Evolutionary conservation across 2,797 vertebrate genomes (phyloP).

Genomic region (Galago senegalensis): DNA sequence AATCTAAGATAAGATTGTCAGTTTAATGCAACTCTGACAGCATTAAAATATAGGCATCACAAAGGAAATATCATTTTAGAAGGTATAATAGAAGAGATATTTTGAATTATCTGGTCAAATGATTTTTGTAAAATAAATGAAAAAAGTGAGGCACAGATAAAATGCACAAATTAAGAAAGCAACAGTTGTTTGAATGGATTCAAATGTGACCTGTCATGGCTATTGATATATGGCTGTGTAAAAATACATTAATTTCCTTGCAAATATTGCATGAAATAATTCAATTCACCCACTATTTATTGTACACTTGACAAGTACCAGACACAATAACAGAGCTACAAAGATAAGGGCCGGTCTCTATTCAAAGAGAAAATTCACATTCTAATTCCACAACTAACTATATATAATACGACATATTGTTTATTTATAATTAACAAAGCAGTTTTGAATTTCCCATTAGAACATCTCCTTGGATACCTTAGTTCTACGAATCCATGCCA

Average conservation of each 20-base stretch:
- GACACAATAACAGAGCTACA: neutral
- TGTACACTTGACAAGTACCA: neutral
- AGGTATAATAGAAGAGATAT: neutral
- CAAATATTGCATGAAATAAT: conserved; percentile 33
- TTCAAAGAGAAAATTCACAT: conserved; percentile 40
- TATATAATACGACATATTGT: neutral
- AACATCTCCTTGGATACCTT: neutral
- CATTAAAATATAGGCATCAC: conserved; percentile 36
- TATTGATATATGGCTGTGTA: neutral
- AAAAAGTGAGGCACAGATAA: neutral
- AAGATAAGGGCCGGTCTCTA: neutral
- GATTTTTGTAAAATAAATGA: conserved; percentile 14
- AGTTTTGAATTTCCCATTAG: neutral
- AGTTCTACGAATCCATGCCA: conserved; percentile 16
- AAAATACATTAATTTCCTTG: neutral
- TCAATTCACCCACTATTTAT: neutral
- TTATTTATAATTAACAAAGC: conserved; percentile 4
- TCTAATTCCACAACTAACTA: neutral
- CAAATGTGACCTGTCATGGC: neutral
- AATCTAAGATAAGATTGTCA: conserved; percentile 74
- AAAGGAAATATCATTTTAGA: conserved; percentile 53
- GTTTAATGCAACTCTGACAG: conserved; percentile 62
- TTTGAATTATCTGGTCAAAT: conserved; percentile 28
- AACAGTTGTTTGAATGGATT: conserved; percentile 18
- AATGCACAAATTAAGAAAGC: neutral